Conservation (phyloP, 2,113 vertebrate genomes). For the Zapus hudsonius region DNA sequence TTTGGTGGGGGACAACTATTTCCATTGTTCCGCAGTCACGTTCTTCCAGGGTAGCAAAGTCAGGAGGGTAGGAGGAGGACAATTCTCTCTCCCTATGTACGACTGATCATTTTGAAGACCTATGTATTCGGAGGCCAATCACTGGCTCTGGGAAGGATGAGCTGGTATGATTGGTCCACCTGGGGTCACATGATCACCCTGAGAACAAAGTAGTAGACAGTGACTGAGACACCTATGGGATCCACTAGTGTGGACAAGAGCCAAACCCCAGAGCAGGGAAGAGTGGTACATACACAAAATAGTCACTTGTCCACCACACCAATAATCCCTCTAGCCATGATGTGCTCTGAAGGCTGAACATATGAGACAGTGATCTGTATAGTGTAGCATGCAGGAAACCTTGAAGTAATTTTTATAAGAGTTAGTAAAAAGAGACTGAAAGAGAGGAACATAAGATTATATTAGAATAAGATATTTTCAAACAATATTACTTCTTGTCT, state of each 20-base stretch:
- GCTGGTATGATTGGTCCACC: neutral
- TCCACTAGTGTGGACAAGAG: neutral
- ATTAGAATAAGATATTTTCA: constrained; percentile 22
- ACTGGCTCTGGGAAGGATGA: neutral
- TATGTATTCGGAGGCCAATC: neutral
- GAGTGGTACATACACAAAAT: neutral
- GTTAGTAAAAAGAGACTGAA: neutral
- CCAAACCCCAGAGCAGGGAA: neutral
- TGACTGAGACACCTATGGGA: neutral
- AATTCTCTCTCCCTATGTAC: no score
- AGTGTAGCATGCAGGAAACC: constrained; percentile 8
- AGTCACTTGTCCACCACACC: neutral
- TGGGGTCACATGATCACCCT: neutral
- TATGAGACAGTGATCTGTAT: neutral
- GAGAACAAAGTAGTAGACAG: neutral
- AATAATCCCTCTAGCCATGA: neutral
- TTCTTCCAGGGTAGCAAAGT: neutral
- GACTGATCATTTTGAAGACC: neutral
- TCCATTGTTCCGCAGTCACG: neutral
- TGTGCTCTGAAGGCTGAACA: neutral
- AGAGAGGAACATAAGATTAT: neutral
- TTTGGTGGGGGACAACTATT: neutral
- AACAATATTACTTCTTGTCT: constrained; percentile 27
- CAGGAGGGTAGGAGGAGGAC: neutral
- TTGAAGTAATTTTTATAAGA: constrained; percentile 27